Percentiles rank a stretch among this genome's conserved stretches.
phyloP scores from a whole-genome alignment of 2,113 vertebrate genomes.

The Sinocyclocheilus anophthalmus region DNA sequence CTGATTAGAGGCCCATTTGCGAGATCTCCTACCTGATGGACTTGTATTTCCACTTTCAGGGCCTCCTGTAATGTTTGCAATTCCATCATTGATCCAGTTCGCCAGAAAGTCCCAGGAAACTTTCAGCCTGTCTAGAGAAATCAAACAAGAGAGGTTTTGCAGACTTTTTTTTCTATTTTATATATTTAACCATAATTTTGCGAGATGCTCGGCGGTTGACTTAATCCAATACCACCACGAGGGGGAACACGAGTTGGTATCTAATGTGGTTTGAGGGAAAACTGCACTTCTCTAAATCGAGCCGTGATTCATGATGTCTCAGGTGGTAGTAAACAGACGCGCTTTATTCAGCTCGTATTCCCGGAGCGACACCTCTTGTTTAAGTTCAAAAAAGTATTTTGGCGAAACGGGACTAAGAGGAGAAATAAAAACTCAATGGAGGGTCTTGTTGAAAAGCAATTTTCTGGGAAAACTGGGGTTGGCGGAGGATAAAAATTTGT shows the following conservation, averaged over 20 bases:
- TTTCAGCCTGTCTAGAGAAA: slow-evolving; percentile 71
- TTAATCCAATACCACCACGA: not conserved
- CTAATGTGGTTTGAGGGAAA: slow-evolving; percentile 1
- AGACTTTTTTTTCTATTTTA: slow-evolving; percentile 13
- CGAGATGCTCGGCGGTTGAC: slow-evolving; percentile 1
- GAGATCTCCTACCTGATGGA: slow-evolving; percentile 88
- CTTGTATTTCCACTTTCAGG: slow-evolving; percentile 99
- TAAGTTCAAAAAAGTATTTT: slow-evolving; percentile 21
- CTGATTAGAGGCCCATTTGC: not conserved
- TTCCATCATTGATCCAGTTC: slow-evolving; percentile 91
- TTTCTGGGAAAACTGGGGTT: not conserved
- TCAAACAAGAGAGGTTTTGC: not conserved
- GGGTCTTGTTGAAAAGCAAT: not conserved
- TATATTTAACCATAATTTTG: slow-evolving; percentile 26
- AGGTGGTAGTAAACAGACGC: slow-evolving; percentile 13
- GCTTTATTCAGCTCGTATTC: slow-evolving; percentile 13
- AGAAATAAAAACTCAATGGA: not conserved
- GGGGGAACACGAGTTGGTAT: not conserved
- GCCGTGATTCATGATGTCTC: not conserved
- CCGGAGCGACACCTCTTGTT: not conserved
- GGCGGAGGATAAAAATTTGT: slow-evolving; percentile 7
- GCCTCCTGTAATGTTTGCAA: slow-evolving; percentile 98
- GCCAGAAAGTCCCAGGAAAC: slow-evolving; percentile 68
- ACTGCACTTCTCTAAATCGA: slow-evolving; percentile 19
- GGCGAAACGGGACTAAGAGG: not conserved